Base-by-base conservation (phyloP, 2,888 invertebrate species). In the Drosophila formosana region DNA sequence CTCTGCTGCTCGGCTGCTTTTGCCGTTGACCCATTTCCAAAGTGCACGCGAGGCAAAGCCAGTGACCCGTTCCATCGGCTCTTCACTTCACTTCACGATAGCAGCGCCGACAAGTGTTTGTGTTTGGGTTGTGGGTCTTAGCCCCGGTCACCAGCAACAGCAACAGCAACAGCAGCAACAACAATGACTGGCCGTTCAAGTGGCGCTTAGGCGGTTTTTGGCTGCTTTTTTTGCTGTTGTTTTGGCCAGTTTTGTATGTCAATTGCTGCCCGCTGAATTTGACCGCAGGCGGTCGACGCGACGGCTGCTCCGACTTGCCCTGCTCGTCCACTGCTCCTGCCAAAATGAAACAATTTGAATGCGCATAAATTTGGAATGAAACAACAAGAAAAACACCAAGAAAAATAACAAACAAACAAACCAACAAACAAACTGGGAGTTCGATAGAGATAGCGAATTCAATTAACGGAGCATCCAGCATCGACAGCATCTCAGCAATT, bases 341-440 rank as follows among this genome's bases (percentile, higher is more conserved):
- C 68, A 37, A 80, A 78, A 76, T 88, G 80, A 87, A 78, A 84
- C 89, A 70, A 86, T 86, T 86, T 84, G 69, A 88, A 86, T 86
- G 84, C 81, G 84, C 84, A 86, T 87, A 80, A 71, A 72, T 79
- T 80, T 75, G 49, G 66, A 47, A 53, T 9, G 5, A 46, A 46
- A 55, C 8, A 53, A 25, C 7, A 55, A 39, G 23, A 39, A 26
- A 34, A 18, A 58, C 28, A n/a, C n/a, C n/a, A n/a, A n/a, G n/a
- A n/a, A n/a, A n/a, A n/a, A n/a, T n/a, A 30, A 41, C 51, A 61
- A 52, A 52, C 11, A 41, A 50, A 53, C 52, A 47, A 67, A 57
- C 37, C 41, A 18, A 18, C 7, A 37, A 32, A 52, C 51, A 58
- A 37, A 52, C 26, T 23, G n/a, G 18, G 18, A 18, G 18, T 18